Evolutionary conservation across 2,888 invertebrate species (phyloP).

Genomic region (Nasonovia ribisnigri): DNA sequence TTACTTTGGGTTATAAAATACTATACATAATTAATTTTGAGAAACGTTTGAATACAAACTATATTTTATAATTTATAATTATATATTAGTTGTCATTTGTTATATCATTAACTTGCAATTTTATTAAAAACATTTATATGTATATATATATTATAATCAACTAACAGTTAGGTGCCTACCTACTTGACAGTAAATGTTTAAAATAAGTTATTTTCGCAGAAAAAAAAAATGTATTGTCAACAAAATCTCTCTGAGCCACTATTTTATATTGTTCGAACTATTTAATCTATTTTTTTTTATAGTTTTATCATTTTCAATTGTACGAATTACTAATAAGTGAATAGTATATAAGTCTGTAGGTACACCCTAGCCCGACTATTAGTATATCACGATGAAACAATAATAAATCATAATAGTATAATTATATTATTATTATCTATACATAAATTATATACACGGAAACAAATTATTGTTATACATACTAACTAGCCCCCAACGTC

Average conservation of each 20-base stretch:
- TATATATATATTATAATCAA: no score
- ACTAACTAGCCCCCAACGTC: not conserved
- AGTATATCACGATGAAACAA: not conserved
- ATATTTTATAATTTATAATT: not conserved
- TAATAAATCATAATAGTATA: not conserved
- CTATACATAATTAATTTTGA: not conserved
- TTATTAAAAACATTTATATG: not conserved
- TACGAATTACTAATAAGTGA: not conserved
- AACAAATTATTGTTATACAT: not conserved
- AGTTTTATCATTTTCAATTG: not conserved
- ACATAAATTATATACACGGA: not conserved
- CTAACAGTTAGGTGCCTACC: no score
- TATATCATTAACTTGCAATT: not conserved
- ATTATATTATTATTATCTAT: not conserved
- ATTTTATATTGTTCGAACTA: not conserved
- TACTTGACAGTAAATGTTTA: no score
- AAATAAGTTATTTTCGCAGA: no score
- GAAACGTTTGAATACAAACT: not conserved
- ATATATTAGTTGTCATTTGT: not conserved
- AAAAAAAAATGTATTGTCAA: no score
- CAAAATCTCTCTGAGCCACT: no score
- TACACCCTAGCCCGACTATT: not conserved
- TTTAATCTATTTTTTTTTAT: not conserved
- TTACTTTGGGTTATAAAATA: not conserved
- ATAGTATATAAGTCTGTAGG: not conserved